Base-by-base conservation (phyloP, 2,797 vertebrate genomes). In the Thripadectes ignobilis region DNA sequence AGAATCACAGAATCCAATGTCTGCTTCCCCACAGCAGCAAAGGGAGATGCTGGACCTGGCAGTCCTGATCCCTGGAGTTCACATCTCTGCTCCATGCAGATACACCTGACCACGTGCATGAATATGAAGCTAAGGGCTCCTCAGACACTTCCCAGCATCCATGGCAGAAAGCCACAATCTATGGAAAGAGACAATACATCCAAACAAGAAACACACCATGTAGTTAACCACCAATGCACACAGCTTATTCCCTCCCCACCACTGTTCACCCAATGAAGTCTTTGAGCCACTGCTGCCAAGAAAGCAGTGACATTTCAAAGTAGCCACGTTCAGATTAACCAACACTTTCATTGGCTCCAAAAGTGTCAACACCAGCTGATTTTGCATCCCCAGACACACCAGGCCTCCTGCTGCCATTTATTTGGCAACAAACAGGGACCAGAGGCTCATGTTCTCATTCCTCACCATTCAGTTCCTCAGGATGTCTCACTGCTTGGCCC, bases 271-370 rank as follows among this genome's bases (percentile, higher is more conserved):
- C 91, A 41, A 12, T 51, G 63, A 63, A 85, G 69, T n/a, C 77
- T 77, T 75, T 4, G 46, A 85, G 77, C 54, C 71, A 10, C 26
- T 3, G 4, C 57, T 93, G 85, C 75, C 89, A 88, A 67, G 51
- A 74, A 66, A 89, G 71, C 78, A 57, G 65, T 41, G 79, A 62
- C 88, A 86, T 95, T 89, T 92, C 65, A 20, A 80, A 95, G 65
- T 32, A 65, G 38, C 69, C 79, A 78, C 58, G 24, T 20, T 30
- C 49, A 83, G 65, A 71, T 80, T 81, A 88, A 77, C n/a, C 79
- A 91, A 34, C 54, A 68, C 57, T 92, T 89, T 54, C 29, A 24
- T 17, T 88, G 85, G 68, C 79, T 83, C 27, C 23, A 54, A 22
- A 68, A 79, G 36, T 87, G 68, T 46, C 76, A 76, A 48, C 66